Evolutionary conservation across 1,140 invertebrate genomes (phyloP).

Genomic region (Drosophila sturtevanti): DNA sequence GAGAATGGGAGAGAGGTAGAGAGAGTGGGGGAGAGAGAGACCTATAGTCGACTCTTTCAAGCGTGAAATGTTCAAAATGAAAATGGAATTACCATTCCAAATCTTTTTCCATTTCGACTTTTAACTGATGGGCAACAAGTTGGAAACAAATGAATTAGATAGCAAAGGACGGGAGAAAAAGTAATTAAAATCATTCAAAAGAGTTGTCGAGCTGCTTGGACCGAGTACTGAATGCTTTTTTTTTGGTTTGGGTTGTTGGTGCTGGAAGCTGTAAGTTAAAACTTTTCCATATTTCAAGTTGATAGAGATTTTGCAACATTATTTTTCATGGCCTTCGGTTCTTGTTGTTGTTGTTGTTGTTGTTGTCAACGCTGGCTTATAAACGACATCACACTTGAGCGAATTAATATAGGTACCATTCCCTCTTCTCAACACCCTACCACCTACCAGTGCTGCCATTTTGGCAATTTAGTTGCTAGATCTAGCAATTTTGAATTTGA

Average conservation of each 20-base stretch:
- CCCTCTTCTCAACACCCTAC: too few species aligned
- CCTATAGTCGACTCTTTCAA: constrained; percentile 44
- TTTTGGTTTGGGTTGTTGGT: constrained; percentile 19
- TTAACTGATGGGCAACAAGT: constrained; percentile 76
- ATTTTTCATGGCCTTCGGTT: constrained; percentile 10
- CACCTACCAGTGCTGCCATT: too few species aligned
- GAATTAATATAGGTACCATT: constrained; percentile 11
- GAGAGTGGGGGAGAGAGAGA: constrained; percentile 13
- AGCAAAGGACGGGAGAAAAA: constrained; percentile 36
- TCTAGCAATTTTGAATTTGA: too few species aligned
- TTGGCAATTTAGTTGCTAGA: too few species aligned
- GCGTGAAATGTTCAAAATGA: constrained; percentile 67
- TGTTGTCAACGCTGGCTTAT: constrained; percentile 56
- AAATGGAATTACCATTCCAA: constrained; percentile 58
- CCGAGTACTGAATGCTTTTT: not conserved
- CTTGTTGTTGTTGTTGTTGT: not conserved
- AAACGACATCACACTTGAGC: constrained; percentile 64
- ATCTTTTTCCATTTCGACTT: constrained; percentile 39
- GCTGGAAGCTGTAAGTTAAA: constrained; percentile 1
- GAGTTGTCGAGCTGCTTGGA: not conserved
- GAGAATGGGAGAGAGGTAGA: not conserved
- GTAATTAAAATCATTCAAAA: constrained; percentile 62
- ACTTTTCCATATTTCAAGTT: constrained; percentile 51
- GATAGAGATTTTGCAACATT: constrained; percentile 43
- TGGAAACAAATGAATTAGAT: constrained; percentile 50